A percentile compares a stretch with the other conserved stretches of the same genome.
Conservation (phyloP, 2,888 invertebrate species). For the Allolobophora icterica region DNA sequence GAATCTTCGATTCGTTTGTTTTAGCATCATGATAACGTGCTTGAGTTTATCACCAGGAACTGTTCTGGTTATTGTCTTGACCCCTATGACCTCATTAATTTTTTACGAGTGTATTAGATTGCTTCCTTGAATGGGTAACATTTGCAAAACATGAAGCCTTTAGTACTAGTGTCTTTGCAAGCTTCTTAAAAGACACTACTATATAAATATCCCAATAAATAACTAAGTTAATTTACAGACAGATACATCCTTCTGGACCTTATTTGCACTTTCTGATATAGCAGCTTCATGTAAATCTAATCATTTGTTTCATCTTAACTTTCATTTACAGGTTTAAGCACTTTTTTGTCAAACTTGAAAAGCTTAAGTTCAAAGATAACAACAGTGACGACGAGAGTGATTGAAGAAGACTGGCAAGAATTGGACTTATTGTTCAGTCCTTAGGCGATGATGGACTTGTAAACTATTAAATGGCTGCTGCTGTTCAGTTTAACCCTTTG, state of each 20-base stretch:
- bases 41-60: background rate
- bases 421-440: background rate
- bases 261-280: background rate
- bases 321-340: conserved; percentile 39
- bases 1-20: too few relatives aligned
- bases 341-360: conserved; percentile 39
- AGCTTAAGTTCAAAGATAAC: conserved; percentile 35
- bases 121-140: background rate
- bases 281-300: background rate
- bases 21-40: too few relatives aligned
- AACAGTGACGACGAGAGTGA: conserved; percentile 25
- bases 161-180: background rate
- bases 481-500: background rate
- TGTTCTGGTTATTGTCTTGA: background rate
- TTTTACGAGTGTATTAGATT: background rate
- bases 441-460: background rate
- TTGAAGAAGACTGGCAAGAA: background rate
- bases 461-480: background rate
- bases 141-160: background rate
- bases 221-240: too few relatives aligned
- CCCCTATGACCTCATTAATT: background rate
- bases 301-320: background rate
- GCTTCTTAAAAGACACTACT: background rate
- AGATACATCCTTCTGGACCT: background rate
- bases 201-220: too few relatives aligned